A percentile compares a stretch with the other conserved stretches of the same genome.
Evolutionary conservation across 2,888 invertebrate genomes (phyloP).

Genomic region (Dryobota labecula): DNA sequence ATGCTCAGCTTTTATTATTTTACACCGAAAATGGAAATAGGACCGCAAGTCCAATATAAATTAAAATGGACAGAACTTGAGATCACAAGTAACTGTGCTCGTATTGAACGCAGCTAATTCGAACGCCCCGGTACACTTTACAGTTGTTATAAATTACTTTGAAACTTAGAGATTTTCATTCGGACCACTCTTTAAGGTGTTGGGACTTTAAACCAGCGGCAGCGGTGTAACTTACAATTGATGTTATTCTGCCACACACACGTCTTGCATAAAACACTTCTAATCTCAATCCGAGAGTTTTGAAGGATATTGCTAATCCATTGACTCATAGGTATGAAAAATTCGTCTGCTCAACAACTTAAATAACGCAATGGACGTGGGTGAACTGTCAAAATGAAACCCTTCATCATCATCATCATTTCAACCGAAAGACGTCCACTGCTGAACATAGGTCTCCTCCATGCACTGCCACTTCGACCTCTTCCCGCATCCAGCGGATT

Average conservation of each 20-base stretch:
- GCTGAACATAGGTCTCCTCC: too few species aligned
- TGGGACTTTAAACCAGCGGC: background rate
- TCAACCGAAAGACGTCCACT: too few species aligned
- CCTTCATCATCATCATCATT: too few species aligned
- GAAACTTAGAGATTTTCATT: constrained; percentile 48
- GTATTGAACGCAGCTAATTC: constrained; percentile 32
- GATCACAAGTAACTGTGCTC: constrained; percentile 23
- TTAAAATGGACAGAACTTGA: constrained; percentile 16
- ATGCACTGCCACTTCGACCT: too few species aligned
- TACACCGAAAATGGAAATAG: background rate
- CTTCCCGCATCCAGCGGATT: too few species aligned
- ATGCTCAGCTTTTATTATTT: background rate
- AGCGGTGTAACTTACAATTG: background rate
- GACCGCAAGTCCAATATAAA: constrained; percentile 2
- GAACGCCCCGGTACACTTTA: constrained; percentile 27
- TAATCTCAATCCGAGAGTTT: too few species aligned
- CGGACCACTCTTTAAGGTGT: background rate
- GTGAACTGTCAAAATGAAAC: too few species aligned
- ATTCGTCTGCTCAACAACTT: too few species aligned
- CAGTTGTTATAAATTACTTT: constrained; percentile 50
- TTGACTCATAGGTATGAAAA: too few species aligned
- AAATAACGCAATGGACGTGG: too few species aligned
- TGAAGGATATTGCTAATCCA: too few species aligned
- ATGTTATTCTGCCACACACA: background rate
- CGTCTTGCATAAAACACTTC: too few species aligned